Base-by-base conservation (phyloP, 2,113 vertebrate species). In the Callipepla squamata region DNA sequence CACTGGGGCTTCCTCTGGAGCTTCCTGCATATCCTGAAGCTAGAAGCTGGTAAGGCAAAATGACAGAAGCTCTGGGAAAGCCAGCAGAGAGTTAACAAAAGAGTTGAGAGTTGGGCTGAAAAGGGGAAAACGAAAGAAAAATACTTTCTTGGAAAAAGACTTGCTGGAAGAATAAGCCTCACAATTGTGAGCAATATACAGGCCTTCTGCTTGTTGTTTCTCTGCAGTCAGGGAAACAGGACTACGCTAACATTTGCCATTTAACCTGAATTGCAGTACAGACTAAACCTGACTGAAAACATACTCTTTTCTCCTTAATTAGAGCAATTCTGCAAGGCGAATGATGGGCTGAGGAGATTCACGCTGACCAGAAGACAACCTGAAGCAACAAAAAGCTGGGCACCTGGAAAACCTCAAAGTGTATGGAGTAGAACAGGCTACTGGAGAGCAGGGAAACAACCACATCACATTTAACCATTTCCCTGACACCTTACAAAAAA, bases 201-300 rank as follows among this genome's bases (percentile, higher is more conserved):
- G 75, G 81, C 91, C 81, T 88, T 78, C 89, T 95, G 74, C 77
- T 93, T 79, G 42, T 65, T 76, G 51, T 62, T 95, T 89, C 77
- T 72, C 78, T 92, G 91, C 67, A 69, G 0, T 76, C 70, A 57
- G 87, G 78, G 62, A 96, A 92, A 87, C 30, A 38, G 67, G 87
- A 87, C 70, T 36, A 85, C 36, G 58, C 51, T 87, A 69, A 50
- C 68, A 83, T 66, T 79, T 57, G 76, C 65, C 77, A 85, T 76
- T 92, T 94, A 87, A 81, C 69, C 69, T 92, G 66, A 94, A 80
- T 1, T 86, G 57, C 66, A 81, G 74, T 48, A 81, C 19, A 76
- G 62, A 92, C 92, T 70, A 90, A 92, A 92, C n/a, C 30, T 66
- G 62, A 72, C 69, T 72, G 44, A 79, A 85, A 90, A 72, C 20